These are phyloP conservation scores for Cantharis flavilabris DNA, from an alignment of 2,888 invertebrate genomes.

Conservation along the genomic window DNA sequence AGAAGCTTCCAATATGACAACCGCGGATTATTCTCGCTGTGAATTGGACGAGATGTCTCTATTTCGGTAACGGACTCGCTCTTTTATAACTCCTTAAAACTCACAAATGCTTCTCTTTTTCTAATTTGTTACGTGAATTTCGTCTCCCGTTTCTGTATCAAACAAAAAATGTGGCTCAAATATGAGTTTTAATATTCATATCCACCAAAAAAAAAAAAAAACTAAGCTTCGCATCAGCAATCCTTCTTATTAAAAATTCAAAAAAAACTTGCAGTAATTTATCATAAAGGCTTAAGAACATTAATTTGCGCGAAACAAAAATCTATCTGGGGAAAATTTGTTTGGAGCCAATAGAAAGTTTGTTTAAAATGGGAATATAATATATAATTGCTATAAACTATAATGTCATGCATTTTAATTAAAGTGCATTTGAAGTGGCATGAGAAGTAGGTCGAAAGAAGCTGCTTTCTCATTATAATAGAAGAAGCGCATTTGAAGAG, in stretches of 20 bases:
- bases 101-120: slow-evolving; percentile 1
- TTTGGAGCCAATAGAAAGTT: neutral
- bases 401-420: slow-evolving; percentile 20
- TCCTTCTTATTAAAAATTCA: neutral
- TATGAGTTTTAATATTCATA: slow-evolving; percentile 22
- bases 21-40: slow-evolving; percentile 34
- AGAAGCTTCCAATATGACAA: slow-evolving; percentile 35
- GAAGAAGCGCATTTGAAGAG: slow-evolving; percentile 26
- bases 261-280: neutral
- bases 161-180: slow-evolving; percentile 16
- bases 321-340: neutral
- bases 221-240: slow-evolving; percentile 1
- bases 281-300: neutral
- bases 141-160: neutral
- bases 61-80: slow-evolving; percentile 12
- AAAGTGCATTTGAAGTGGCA: slow-evolving; percentile 14
- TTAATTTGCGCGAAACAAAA: neutral
- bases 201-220: slow-evolving; percentile 7
- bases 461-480: slow-evolving; percentile 21
- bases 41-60: slow-evolving; percentile 26
- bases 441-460: slow-evolving; percentile 23
- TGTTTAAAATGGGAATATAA: neutral
- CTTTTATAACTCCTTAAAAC: slow-evolving; percentile 1
- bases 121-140: slow-evolving; percentile 12
- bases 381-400: neutral